A percentile compares a stretch with the other conserved stretches of the same genome.
Evolutionary conservation across 2,113 vertebrate species (phyloP).

Genomic region (Addax nasomaculatus): DNA sequence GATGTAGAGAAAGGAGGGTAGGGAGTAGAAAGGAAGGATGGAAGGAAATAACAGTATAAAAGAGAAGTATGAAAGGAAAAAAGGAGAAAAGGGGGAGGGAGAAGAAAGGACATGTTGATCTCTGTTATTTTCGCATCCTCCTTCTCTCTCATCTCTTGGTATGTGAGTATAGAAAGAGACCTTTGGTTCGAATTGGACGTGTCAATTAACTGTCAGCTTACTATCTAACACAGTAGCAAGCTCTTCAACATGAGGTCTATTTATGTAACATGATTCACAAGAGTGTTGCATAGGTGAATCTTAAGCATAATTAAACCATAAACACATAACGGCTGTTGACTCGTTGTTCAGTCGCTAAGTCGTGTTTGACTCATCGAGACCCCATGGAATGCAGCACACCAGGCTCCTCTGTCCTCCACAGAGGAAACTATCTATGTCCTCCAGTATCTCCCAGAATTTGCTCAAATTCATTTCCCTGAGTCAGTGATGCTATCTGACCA

Average conservation of each 20-base stretch:
- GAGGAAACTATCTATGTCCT: neutral
- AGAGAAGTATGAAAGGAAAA: neutral
- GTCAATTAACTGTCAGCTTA: neutral
- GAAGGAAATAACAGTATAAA: neutral
- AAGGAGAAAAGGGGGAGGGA: neutral
- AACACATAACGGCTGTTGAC: neutral
- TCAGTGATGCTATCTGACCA: neutral
- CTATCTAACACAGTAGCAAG: neutral
- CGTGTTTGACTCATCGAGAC: neutral
- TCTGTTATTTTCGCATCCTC: neutral
- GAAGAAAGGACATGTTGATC: neutral
- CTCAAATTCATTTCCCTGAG: neutral
- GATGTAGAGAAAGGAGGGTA: neutral
- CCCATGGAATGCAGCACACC: neutral
- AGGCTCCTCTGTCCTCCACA: neutral
- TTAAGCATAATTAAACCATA: neutral
- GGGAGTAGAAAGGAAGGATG: neutral
- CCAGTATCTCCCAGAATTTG: neutral
- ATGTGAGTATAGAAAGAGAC: neutral
- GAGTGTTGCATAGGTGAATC: neutral
- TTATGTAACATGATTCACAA: neutral
- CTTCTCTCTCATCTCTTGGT: neutral
- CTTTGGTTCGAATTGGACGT: neutral
- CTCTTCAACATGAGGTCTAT: neutral
- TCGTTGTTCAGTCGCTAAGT: neutral